Base-by-base conservation (phyloP, 1,140 invertebrate species). In the Hermetia illucens region DNA sequence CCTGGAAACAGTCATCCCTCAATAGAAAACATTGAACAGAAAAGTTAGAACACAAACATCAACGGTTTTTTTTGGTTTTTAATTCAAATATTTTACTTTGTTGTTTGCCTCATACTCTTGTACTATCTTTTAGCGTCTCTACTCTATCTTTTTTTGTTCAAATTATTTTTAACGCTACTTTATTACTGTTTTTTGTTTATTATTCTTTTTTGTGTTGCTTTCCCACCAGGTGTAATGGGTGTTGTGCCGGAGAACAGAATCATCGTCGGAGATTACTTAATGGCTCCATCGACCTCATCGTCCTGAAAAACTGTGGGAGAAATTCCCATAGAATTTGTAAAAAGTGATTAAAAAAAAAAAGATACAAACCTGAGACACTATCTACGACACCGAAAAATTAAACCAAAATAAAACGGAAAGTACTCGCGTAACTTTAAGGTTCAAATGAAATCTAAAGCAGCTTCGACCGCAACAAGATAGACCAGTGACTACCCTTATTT, bases 191-290 rank as follows among this genome's bases (percentile, higher is more conserved):
- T 40, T 18, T 31, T 46, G 40, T 40, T 40, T 38, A 36, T 39
- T 44, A 20, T 38, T 34, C 45, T 50, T 41, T 35, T 41, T 48
- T 30, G 31, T 47, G 37, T 37, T 46, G 31, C 39, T 44, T 45
- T 40, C 48, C 41, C 47, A 54, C 49, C 53, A 49, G 56, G 58
- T 58, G 48, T 63, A 38, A 53, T 63, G 51, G 50, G 60, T 45
- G 49, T 62, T 36, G 48, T 62, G 46, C 51, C 61, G 45, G 61
- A 63, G 45, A 62, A 62, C 46, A 46, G 61, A 37, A 52, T 63
- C 41, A 49, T 61, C 38, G 57, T 63, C 39, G 55, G 58, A 42
- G 59, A 63, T 51, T 63, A 60, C 46, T 47, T 63, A 54, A 51
- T 51, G 32, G 44, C 48, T 21, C 38, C 49, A 21, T 42, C 49